These are phyloP conservation scores for Patiria pectinifera DNA, from an alignment of 53 echinoderm and acorn worm genomes.

Conservation along the genomic window DNA sequence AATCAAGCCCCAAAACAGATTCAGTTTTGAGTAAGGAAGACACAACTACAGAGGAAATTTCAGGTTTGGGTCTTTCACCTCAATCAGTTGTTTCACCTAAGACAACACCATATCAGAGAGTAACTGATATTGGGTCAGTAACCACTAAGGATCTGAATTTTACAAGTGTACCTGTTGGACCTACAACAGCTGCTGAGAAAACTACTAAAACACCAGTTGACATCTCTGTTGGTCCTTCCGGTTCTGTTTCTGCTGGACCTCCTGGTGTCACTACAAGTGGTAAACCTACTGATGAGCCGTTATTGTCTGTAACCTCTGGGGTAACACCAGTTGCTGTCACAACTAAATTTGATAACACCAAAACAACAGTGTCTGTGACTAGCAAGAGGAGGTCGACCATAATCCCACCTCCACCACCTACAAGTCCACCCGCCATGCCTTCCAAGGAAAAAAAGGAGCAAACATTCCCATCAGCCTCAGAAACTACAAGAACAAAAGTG, in stretches of 20 bases:
- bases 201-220: background rate
- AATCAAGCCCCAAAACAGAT: background rate
- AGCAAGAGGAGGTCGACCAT: background rate
- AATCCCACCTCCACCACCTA: conserved; percentile 40
- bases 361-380: background rate
- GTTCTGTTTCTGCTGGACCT: background rate
- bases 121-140: background rate
- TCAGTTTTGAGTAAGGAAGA: background rate
- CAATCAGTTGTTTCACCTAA: background rate
- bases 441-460: background rate
- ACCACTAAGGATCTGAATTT: background rate
- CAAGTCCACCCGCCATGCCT: conserved; percentile 38
- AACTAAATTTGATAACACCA: background rate
- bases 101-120: background rate
- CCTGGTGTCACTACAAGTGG: background rate
- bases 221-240: background rate
- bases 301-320: background rate
- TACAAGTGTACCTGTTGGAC: conserved; percentile 10
- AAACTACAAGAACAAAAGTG: conserved; percentile 7
- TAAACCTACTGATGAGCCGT: background rate
- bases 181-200: background rate
- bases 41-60: background rate
- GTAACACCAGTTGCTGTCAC: background rate
- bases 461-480: background rate
- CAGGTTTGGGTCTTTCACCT: background rate